phyloP scores from a whole-genome alignment of 2,113 vertebrate genomes.

The Ceyx melanurus region DNA sequence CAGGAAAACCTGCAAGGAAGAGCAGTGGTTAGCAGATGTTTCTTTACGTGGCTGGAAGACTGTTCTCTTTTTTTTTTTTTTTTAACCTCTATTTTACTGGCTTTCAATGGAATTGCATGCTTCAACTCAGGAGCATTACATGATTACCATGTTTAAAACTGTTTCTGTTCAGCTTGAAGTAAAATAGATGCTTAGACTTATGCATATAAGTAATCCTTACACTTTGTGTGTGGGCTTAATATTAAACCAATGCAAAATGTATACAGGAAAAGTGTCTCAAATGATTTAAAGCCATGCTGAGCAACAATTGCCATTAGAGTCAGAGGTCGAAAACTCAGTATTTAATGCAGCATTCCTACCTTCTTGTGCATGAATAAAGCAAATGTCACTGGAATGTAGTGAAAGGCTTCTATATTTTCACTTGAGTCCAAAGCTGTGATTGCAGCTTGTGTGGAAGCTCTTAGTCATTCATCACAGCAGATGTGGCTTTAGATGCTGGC shows the following conservation, averaged over 20 bases:
- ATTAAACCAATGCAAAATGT: neutral
- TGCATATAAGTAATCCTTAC: neutral
- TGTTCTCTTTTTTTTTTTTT: neutral
- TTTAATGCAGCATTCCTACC: neutral
- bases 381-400: neutral
- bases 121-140: neutral
- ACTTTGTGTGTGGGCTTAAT: neutral
- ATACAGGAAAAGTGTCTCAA: neutral
- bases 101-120: neutral
- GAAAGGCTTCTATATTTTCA: neutral
- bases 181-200: neutral
- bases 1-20: neutral
- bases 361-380: neutral
- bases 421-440: neutral
- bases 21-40: neutral
- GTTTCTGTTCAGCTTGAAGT: neutral
- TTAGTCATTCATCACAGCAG: neutral
- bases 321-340: neutral
- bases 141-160: neutral
- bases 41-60: neutral
- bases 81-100: neutral
- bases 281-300: neutral
- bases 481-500: neutral
- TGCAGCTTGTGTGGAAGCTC: neutral
- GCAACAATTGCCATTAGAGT: accelerated